These are phyloP conservation scores for Gasterosteus aculeatus DNA, from an alignment of 2,113 vertebrate species.

Conservation along the genomic window DNA sequence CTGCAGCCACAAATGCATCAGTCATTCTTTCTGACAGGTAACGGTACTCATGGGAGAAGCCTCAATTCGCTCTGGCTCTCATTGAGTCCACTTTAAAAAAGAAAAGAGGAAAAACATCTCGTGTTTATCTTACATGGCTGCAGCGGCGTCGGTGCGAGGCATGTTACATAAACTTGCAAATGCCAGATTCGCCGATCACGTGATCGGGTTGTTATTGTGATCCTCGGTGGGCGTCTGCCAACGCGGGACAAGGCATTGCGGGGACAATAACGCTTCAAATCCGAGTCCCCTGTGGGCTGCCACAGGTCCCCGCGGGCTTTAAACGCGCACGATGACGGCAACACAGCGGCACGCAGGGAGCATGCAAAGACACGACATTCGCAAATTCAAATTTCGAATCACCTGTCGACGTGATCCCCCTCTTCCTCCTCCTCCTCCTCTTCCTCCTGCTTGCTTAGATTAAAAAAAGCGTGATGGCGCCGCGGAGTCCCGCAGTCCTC, in stretches of 20 bases:
- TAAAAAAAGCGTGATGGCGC: conserved; percentile 63
- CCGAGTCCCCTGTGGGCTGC: background rate
- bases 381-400: conserved; percentile 16
- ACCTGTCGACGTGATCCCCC: conserved; percentile 61
- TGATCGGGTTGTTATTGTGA: conserved; percentile 79
- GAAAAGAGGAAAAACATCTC: conserved; percentile 36
- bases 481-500: conserved; percentile 30
- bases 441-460: conserved; percentile 20
- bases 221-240: background rate
- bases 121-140: conserved; percentile 46
- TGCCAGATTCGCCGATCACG: conserved; percentile 67
- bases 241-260: background rate
- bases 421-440: conserved; percentile 46
- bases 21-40: conserved; percentile 27
- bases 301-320: background rate
- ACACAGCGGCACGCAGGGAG: background rate
- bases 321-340: background rate
- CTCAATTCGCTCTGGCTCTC: background rate
- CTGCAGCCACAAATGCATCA: conserved; percentile 30
- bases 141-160: conserved; percentile 41
- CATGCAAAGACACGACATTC: conserved; percentile 4
- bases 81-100: conserved; percentile 5
- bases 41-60: background rate
- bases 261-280: background rate
- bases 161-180: conserved; percentile 79